phyloP scores from a whole-genome alignment of 2,797 vertebrate species.

The Falco naumanni region DNA sequence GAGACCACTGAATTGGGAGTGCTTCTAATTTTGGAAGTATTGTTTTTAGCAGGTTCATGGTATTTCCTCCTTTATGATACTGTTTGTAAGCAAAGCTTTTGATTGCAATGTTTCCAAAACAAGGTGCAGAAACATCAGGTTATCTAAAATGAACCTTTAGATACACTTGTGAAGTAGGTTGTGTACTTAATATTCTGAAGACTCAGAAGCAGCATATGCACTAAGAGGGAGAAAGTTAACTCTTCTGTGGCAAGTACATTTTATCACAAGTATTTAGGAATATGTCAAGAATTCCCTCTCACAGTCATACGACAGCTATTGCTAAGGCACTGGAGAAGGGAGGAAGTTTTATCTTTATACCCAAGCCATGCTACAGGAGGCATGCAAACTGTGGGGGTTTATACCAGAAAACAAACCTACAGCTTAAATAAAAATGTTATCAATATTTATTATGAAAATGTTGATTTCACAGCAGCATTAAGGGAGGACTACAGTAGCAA shows the following conservation, averaged over 20 bases:
- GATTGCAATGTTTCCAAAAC: neutral
- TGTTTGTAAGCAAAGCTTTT: neutral
- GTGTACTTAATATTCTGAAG: neutral
- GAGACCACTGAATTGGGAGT: neutral
- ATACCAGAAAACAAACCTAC: neutral
- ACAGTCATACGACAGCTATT: neutral
- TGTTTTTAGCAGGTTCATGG: neutral
- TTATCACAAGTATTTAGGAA: neutral
- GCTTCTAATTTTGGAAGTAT: neutral
- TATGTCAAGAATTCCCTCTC: neutral
- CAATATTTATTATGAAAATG: neutral
- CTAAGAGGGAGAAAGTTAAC: neutral
- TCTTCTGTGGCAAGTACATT: neutral
- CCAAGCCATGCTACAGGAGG: neutral
- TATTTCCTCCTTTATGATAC: neutral
- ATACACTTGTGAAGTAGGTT: neutral
- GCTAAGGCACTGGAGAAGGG: neutral
- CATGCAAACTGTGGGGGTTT: neutral
- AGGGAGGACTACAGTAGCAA: neutral
- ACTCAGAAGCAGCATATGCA: neutral
- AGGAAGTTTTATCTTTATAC: neutral
- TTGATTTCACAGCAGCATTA: neutral
- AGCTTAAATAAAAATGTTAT: neutral
- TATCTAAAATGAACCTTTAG: neutral
- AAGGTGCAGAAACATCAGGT: neutral